Evolutionary conservation across 2,797 vertebrate species (phyloP).

Genomic region (Philypnodon macrostomus): DNA sequence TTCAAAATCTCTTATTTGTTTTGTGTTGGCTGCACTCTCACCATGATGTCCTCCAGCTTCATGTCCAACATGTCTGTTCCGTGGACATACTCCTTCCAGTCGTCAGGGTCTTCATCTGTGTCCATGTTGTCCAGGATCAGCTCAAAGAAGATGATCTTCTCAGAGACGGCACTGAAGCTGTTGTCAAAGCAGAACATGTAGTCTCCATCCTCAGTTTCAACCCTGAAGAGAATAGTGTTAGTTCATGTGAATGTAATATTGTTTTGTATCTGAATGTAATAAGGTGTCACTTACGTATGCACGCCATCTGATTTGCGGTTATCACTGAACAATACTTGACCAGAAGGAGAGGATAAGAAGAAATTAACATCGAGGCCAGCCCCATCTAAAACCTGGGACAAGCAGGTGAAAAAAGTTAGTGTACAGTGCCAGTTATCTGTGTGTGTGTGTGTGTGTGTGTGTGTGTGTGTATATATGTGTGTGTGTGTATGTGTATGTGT

Average conservation of each 20-base stretch:
- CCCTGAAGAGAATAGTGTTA: slow-evolving; percentile 60
- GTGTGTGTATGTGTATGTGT: not conserved
- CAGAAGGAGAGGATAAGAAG: slow-evolving; percentile 84
- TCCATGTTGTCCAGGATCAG: slow-evolving; percentile 96
- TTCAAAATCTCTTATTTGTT: too few species aligned
- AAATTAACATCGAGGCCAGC: slow-evolving; percentile 96
- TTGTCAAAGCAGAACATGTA: slow-evolving; percentile 99
- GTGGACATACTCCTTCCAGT: slow-evolving; percentile 92
- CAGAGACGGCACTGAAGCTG: slow-evolving; percentile 91
- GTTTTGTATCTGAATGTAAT: too few species aligned
- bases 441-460: not conserved
- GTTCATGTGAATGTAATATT: not conserved
- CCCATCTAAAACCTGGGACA: slow-evolving; percentile 89
- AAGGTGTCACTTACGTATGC: slow-evolving; percentile 86
- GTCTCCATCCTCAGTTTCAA: slow-evolving; percentile 93
- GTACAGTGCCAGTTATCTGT: not conserved
- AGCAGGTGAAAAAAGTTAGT: slow-evolving; percentile 2
- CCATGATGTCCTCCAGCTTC: slow-evolving; percentile 97
- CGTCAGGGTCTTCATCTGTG: slow-evolving; percentile 80
- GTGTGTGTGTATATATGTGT: not conserved
- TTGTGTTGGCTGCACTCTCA: slow-evolving; percentile 62
- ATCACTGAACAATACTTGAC: slow-evolving; percentile 85
- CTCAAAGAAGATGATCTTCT: slow-evolving; percentile 98
- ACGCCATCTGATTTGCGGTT: slow-evolving; percentile 94
- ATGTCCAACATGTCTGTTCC: slow-evolving; percentile 92